Evolutionary conservation across 2,888 invertebrate genomes (phyloP), one percentile per base, ranked within the genome.

Genomic region (Machimus rusticus): DNA sequence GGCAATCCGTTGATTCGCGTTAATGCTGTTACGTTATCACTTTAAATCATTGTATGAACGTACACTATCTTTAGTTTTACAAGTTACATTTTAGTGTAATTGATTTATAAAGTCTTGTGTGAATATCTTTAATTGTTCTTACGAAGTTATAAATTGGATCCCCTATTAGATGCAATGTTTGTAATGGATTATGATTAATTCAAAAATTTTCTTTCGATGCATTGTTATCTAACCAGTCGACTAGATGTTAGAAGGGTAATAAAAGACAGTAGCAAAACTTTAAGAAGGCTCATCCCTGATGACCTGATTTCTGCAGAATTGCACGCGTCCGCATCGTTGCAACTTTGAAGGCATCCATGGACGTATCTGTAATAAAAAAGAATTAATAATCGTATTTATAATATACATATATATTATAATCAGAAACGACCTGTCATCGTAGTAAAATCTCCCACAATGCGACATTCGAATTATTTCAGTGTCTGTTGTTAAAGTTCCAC

Each of bases 381-480:
- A 46, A 46, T 46, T 46, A 46, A 46, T 1, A 46, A 39, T 84
- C n/a, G 5, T 19, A 55, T 16, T 16, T n/a, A 37, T 82, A 12
- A 78, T 78, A 23, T 43, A 5, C 3, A 19, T 46, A 78, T 14
- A 78, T 46, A 78, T 76, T 76, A n/a, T 34, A 1, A 23, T 91
- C 23, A 66, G 23, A 9, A 66, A 23, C 9, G 2, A 97, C 96
- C 96, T 95, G 90, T 96, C 95, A 90, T 98, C 95, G 91, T 97
- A 98, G 92, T 96, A 96, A 93, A 99, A 98, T 90, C 97, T 95
- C 43, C 99, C 99, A 92, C 99, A 99, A 92, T 99, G 99, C n/a
- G 98, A 98, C 97, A 98, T 98, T 89, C 99, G 94, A 85, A 99
- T 97, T 88, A 99, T 96, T 94, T 99, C 99, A 0, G 99, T 99